Conservation (phyloP, 1,140 invertebrate species). For the Mercenaria mercenaria region DNA sequence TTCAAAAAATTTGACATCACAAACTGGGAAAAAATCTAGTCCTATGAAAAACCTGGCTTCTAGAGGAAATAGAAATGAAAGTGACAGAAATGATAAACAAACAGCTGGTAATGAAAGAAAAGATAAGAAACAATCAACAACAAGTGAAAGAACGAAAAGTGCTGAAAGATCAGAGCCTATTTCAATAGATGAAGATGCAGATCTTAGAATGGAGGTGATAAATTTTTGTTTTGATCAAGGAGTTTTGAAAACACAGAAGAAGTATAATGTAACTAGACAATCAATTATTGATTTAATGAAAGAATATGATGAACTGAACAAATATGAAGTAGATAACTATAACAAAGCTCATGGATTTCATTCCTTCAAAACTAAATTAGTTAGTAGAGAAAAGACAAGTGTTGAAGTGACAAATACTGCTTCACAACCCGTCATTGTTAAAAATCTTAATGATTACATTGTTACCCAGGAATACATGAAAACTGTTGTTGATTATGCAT, state of each 20-base stretch:
- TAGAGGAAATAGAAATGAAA: neutral
- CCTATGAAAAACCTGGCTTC: neutral
- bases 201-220: slow-evolving; percentile 53
- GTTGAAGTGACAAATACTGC: slow-evolving; percentile 45
- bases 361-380: slow-evolving; percentile 47
- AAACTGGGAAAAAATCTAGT: neutral
- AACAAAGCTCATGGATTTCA: slow-evolving; percentile 19
- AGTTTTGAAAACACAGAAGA: slow-evolving; percentile 61
- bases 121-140: neutral
- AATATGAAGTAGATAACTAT: slow-evolving; percentile 43
- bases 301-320: slow-evolving; percentile 63
- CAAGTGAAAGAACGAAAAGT: neutral
- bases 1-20: neutral
- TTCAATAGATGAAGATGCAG: slow-evolving; percentile 41
- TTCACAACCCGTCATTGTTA: slow-evolving; percentile 47
- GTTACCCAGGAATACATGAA: slow-evolving; percentile 57
- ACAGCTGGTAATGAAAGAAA: neutral
- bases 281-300: slow-evolving; percentile 66
- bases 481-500: slow-evolving; percentile 56
- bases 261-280: slow-evolving; percentile 50
- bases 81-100: neutral
- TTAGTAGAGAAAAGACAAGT: slow-evolving; percentile 65
- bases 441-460: slow-evolving; percentile 62
- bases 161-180: neutral
- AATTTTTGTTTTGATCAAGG: slow-evolving; percentile 59